A percentile compares a stretch with the other conserved stretches of the same genome.
These are phyloP conservation scores for Macrotrachela quadricornifera DNA, from an alignment of 1,140 invertebrate genomes.

Conservation along the genomic window DNA sequence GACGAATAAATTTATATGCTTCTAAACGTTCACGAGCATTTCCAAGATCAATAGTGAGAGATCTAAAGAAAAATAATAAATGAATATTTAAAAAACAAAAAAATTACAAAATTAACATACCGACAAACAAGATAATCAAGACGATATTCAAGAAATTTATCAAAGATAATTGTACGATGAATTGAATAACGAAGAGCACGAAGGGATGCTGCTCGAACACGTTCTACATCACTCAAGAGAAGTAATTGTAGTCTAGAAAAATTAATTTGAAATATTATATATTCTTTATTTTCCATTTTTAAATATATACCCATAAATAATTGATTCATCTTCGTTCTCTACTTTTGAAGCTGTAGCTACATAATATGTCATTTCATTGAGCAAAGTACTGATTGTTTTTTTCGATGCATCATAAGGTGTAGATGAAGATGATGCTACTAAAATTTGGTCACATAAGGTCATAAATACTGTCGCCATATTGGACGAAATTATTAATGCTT, in stretches of 20 bases:
- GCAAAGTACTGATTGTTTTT: neutral
- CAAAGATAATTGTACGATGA: constrained; percentile 48
- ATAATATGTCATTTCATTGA: neutral
- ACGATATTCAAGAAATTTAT: constrained; percentile 51
- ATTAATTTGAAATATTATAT: neutral
- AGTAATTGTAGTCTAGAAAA: constrained; percentile 53
- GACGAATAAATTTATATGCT: constrained; percentile 55
- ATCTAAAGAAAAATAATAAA: constrained; percentile 24
- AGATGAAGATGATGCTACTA: neutral
- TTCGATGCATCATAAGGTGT: neutral
- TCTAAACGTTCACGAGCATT: constrained; percentile 73
- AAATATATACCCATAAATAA: neutral
- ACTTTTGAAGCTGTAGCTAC: neutral
- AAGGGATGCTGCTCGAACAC: constrained; percentile 63
- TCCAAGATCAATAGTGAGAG: constrained; percentile 51
- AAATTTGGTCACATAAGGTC: neutral
- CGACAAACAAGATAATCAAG: constrained; percentile 55
- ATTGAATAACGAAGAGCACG: constrained; percentile 61
- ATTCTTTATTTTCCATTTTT: no score
- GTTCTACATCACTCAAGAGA: constrained; percentile 58
- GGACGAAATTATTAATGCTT: no score
- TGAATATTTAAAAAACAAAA: neutral
- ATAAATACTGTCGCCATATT: no score
- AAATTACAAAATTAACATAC: constrained; percentile 24
- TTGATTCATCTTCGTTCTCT: neutral